Evolutionary conservation across 2,113 vertebrate species (phyloP), one percentile per base, ranked within the genome.

Genomic region (Phodopus roborovskii): DNA sequence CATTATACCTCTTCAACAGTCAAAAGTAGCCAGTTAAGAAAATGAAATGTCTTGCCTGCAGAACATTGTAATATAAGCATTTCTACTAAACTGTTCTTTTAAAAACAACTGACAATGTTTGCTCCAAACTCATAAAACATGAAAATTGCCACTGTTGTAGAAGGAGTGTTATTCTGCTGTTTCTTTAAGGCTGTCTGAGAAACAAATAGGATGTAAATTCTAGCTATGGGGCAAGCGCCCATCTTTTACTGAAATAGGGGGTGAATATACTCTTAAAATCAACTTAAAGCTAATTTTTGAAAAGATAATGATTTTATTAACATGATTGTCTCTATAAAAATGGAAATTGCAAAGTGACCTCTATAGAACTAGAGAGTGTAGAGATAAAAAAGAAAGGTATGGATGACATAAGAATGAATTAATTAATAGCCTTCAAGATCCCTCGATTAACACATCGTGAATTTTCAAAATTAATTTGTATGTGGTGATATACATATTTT

Each of bases 381-480:
- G 45, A 79, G 5, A 30, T 64, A 9, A 60, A 85, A 78, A 85
- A 1, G 9, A 84, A 26, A 68, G 7, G 2, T 85, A 4, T 50
- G 3, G 79, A 42, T 22, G n/a, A 7, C 12, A 20, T 62, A 6
- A 8, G 70, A 12, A n/a, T 60, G 74, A 39, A 70, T 11, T 64
- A 42, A 66, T 19, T 45, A 19, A 84, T 66, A 84, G 58, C 0
- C 15, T 48, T 53, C 33, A 64, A 71, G 26, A 50, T 88, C 30
- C 5, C 36, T 88, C 88, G 75, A 86, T 53, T 85, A 78, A 68
- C 19, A 84, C 56, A 39, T 22, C 24, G 36, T 3, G 48, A 53
- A 64, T 12, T 19, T 82, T 90, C 39, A 90, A 94, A 90, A 36
- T 48, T 33, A 19, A 82, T 39, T 83, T 94, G 5, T 48, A 66